Base-by-base conservation (phyloP, 2,113 vertebrate species). In the Limanda limanda region DNA sequence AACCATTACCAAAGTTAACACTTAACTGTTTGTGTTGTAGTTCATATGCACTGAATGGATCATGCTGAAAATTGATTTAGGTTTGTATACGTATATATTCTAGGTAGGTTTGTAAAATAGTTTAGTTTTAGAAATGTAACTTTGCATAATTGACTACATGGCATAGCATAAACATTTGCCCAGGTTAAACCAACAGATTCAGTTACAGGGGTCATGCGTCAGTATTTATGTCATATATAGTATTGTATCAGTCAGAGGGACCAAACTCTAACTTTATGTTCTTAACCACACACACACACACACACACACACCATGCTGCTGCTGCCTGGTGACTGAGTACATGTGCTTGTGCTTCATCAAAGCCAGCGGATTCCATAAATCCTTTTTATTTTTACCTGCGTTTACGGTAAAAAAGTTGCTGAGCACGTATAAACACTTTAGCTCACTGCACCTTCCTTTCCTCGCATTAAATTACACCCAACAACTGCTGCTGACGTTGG, bases 371-470 rank as follows among this genome's bases (percentile, higher is more conserved):
- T 37, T 85, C 52, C n/a, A 2, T 17, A 57, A 31, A 25, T 68
- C 74, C 70, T 79, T 64, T 80, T 67, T 64, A 25, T 45, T 78
- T 84, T 61, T 47, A 71, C 70, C 62, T 70, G 52, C 62, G 45
- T 84, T 68, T 56, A 79, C 66, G 71, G 63, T 13, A 51, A 45
- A 63, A 74, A 79, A 85, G 61, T 77, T 87, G 86, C 89, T 83
- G 85, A 86, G 69, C 64, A 11, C 20, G 37, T 40, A 64, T 52
- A 59, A 5, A 70, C 76, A 15, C 77, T 69, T 76, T 55, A 76
- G 60, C 71, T 68, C 31, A 8, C 51, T 67, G 47, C 71, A 74
- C 52, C 80, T 62, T 67, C 52, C 7, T 45, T 56, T 12, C 6
- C 42, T 27, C 68, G 68, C 78, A 72, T 88, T 82, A 78, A 68